Evolutionary conservation across 2,113 vertebrate genomes (phyloP).

Genomic region (Columba livia): DNA sequence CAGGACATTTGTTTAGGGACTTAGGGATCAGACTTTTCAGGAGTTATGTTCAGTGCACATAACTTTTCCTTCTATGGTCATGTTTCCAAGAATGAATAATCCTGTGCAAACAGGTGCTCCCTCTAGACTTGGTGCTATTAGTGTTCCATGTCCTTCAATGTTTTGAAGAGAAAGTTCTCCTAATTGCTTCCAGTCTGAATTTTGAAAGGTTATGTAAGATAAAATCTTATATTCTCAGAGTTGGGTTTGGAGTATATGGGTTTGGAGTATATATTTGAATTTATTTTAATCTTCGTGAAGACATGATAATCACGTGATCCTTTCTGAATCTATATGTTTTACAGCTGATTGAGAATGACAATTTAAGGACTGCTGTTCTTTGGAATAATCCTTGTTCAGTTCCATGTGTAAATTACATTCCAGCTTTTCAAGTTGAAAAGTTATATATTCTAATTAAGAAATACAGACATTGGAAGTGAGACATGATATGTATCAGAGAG

Average conservation of each 20-base stretch:
- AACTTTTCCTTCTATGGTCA: background rate
- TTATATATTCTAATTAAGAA: background rate
- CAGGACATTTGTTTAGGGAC: background rate
- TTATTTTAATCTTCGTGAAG: background rate
- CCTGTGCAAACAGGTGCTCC: background rate
- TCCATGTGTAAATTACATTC: background rate
- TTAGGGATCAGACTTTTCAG: background rate
- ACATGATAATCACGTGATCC: background rate
- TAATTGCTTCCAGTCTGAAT: background rate
- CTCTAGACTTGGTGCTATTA: background rate
- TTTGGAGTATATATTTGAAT: background rate
- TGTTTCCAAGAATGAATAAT: background rate
- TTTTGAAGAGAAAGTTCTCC: background rate
- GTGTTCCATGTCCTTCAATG: background rate
- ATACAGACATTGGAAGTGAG: background rate
- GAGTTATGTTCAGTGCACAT: background rate
- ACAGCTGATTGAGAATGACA: background rate
- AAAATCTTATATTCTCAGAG: background rate
- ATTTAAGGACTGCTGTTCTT: background rate
- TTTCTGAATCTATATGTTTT: background rate
- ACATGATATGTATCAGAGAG: background rate
- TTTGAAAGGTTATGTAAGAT: background rate
- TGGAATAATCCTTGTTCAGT: background rate
- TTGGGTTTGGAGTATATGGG: background rate
- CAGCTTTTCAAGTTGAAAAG: background rate